Evolutionary conservation across 2,797 vertebrate genomes (phyloP), one percentile per base, ranked within the genome.

Genomic region (Luscinia megarhynchos): DNA sequence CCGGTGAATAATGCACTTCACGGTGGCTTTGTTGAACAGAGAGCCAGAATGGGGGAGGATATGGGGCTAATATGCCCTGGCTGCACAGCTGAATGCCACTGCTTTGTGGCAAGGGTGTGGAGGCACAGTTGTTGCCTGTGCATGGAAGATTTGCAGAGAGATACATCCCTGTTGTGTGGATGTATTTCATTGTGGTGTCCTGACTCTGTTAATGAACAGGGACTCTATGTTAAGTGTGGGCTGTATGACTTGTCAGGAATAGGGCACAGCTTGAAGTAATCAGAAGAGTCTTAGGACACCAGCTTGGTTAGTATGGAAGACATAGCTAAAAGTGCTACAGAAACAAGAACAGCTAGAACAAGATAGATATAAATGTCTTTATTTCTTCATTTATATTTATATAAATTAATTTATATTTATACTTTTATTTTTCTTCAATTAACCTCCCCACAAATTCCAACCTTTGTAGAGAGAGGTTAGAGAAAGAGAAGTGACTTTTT

Each of bases 1-100:
- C 91, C 82, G 2, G 27, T 43, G 90, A 94, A 95, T 95, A 94
- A 95, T 77, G 38, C 0, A 0, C 88, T 94, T 93, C 86, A 95
- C 3, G 26, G 86, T 63, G 4, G 4, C 36, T 73, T 84, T 87
- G 75, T 45, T 51, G 72, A 75, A 36, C 34, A 30, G 84, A 19
- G 64, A 46, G 14, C 57, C 64, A 68, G 89, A 54, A 86, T n/a
- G 86, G 70, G 26, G 93, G 80, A 81, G 68, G 68, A 76, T 54
- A 16, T 15, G 85, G 84, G 69, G 69, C 91, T 78, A 64, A 14
- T 51, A 32, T 59, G 68, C 48, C 29, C 34, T 20, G 72, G 30
- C 54, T 34, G 67, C 89, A 88, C 48, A 80, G 53, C 1, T 38
- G 68, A 96, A 96, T 86, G 85, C 88, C 87, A 70, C 59, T 85